Evolutionary conservation across 2,888 invertebrate genomes (phyloP), one percentile per base, ranked within the genome.

Genomic region (Epistrophe eligans): DNA sequence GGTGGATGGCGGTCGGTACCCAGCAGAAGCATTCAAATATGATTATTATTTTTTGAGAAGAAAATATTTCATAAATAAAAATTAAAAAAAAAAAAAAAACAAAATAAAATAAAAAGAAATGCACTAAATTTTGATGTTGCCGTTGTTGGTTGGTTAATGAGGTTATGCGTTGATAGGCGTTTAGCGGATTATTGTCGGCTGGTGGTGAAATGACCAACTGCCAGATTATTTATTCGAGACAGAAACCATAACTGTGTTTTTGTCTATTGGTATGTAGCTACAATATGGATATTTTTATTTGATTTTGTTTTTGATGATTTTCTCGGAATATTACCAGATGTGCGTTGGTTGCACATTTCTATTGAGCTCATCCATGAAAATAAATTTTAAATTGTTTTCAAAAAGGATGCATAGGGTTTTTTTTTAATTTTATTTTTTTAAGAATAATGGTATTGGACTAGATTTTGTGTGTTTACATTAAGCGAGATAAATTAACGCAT

Each of bases 111-210:
- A 43, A 66, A 35, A 32, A 66, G n/a, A 72, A 77, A 71, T 60
- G 52, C 76, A 57, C 40, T 70, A 67, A 73, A 73, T 73, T 81
- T 67, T 15, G 57, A 70, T 58, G 76, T 32, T 58, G 71, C 24
- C 58, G 70, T n/a, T 50, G 71, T 24, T 35, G 67, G 77, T 73
- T 66, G 83, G 87, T 72, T 87, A 87, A 87, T 83, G 82, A 87
- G 87, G 87, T 83, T 87, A 79, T 50, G 74, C 87, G 79, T 67
- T 87, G 87, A 87, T 83, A 50, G 87, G 87, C 76, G 55, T 79
- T 87, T 87, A 83, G 87, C 58, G 76, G 79, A 79, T 87, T 87
- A 76, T 79, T 71, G 82, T 79, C 60, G 58, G 82, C 71, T 79
- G 74, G 45, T 60, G 79, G 66, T 40, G 79, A 83, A 87, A 79